Conservation (phyloP, 2,797 vertebrate species). For the Erethizon dorsatum region DNA sequence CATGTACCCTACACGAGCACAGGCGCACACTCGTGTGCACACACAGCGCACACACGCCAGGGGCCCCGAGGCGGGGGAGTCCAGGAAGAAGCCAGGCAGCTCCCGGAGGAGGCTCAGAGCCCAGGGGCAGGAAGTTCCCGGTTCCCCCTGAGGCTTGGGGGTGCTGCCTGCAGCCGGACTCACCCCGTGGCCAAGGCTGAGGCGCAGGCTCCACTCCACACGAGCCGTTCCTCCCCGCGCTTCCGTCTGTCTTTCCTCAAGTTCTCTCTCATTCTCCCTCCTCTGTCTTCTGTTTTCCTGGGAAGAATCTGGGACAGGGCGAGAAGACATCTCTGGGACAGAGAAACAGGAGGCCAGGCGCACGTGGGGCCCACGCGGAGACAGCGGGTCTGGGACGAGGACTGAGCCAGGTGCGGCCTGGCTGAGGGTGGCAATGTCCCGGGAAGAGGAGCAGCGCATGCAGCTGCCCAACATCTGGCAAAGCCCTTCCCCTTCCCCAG, state of each 20-base stretch:
- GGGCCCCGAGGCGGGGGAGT: not conserved
- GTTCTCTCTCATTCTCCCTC: not conserved
- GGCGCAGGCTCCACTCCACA: not conserved
- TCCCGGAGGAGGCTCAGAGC: not conserved
- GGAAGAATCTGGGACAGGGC: conserved; percentile 5
- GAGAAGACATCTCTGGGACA: conserved; percentile 14
- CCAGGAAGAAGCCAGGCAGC: not conserved
- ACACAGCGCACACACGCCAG: not conserved
- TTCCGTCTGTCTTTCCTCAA: not conserved
- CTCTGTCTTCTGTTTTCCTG: not conserved
- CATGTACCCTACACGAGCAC: not conserved
- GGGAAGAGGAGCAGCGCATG: not conserved
- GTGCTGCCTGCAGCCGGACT: not conserved
- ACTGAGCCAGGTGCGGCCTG: not conserved
- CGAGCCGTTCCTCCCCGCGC: not conserved
- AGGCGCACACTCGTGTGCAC: not conserved
- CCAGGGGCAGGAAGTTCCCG: not conserved
- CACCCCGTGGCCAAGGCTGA: not conserved
- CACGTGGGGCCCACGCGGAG: not conserved
- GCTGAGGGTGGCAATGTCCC: not conserved
- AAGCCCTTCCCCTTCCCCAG: not conserved
- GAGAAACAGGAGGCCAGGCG: conserved; percentile 1
- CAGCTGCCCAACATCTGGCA: not conserved
- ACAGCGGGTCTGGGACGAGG: not conserved
- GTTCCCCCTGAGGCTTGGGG: not conserved